Evolutionary conservation across 2,888 invertebrate genomes (phyloP), one percentile per base, ranked within the genome.

Genomic region (Amaurobius ferox): DNA sequence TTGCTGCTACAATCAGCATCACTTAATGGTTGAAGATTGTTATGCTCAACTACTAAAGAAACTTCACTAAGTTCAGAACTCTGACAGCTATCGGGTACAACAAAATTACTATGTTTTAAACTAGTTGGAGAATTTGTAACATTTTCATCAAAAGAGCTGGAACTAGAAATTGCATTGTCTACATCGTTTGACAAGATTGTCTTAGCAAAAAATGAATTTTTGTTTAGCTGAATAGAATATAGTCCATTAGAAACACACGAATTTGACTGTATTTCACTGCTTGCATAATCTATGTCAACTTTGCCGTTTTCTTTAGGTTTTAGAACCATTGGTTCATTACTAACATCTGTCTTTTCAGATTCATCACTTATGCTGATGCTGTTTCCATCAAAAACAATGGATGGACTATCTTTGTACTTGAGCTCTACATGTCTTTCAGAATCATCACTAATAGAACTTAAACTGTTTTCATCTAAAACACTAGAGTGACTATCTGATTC

Each of bases 401-500:
- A 77, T 5, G 76, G 67, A 55, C 77, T 77, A 66, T 67, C 66
- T 48, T 85, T 85, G 28, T 64, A 70, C 35, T 77, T 77, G 1
- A 30, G 61, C 28, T 44, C 61, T 23, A 30, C 23, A 11, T 35
- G 23, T 19, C 40, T 32, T 39, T 85, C 83, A 0, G 77, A 85
- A 29, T 85, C 83, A 7, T 85, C 83, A 67, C 83, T 85, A 19
- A 61, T 30, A 55, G 61, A 77, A 30, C 83, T 85, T 16, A 85
- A 48, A 35, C 83, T 85, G 39, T 78, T 85, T 48, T 85, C 83
- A 66, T 85, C 83, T 28, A 85, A 55, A 30, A 77, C 77, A 67
- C 83, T 85, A 6, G 83, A 85, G 23, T 71, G 77, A 30, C 83
- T 77, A 1, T 80, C 74, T 29, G 32, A 70, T 44, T 81, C 74